phyloP scores from a whole-genome alignment of 2,113 vertebrate genomes.

The Cepphus grylle region DNA sequence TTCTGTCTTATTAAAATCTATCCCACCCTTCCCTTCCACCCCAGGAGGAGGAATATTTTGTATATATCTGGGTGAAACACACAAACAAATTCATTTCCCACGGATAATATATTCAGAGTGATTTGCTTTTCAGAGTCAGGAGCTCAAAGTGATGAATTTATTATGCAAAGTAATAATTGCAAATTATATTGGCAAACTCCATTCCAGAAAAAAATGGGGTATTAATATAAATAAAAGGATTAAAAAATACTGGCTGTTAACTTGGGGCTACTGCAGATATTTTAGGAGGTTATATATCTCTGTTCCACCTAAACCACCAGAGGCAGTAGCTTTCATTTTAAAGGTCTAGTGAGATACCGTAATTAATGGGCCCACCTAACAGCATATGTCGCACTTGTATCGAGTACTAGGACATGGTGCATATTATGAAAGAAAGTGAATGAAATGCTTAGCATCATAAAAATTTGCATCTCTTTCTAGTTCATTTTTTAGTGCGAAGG shows the following conservation, averaged over 20 bases:
- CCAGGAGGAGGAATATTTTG: constrained; percentile 39
- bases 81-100: constrained; percentile 50
- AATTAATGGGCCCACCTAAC: constrained; percentile 47
- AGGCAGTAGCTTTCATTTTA: constrained; percentile 56
- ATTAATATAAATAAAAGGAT: constrained; percentile 60
- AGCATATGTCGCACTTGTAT: not conserved
- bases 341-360: constrained; percentile 6
- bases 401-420: constrained; percentile 8
- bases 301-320: constrained; percentile 38
- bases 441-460: not conserved
- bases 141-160: constrained; percentile 54
- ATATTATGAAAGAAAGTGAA: constrained; percentile 12
- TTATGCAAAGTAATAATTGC: constrained; percentile 58
- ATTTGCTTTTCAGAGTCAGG: constrained; percentile 52
- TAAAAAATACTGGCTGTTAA: constrained; percentile 52
- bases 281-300: constrained; percentile 47
- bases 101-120: constrained; percentile 52
- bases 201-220: constrained; percentile 7
- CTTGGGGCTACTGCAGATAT: constrained; percentile 30
- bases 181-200: constrained; percentile 57
- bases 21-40: not conserved
- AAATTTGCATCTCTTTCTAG: constrained; percentile 37
- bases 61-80: constrained; percentile 53
- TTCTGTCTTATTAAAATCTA: constrained; percentile 56
- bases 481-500: not conserved